A percentile compares a stretch with the other conserved stretches of the same genome.
phyloP scores from a whole-genome alignment of 2,888 invertebrate species.

The Zelleria hepariella region DNA sequence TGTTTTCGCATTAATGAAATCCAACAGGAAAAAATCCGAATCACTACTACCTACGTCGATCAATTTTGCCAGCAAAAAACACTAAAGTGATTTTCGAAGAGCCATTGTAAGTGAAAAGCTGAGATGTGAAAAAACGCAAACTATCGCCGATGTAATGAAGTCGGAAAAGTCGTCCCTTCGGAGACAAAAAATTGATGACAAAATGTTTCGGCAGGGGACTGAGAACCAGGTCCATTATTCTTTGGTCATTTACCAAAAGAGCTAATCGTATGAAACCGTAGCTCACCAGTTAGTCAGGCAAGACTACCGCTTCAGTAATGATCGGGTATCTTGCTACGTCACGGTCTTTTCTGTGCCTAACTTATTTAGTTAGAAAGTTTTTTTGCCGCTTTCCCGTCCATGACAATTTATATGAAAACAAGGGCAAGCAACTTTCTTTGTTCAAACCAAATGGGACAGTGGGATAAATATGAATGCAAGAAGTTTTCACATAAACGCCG shows the following conservation, averaged over 20 bases:
- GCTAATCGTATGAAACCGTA: background rate
- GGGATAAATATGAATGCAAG: too few species aligned
- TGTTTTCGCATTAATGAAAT: background rate
- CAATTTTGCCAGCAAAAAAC: background rate
- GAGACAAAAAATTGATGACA: constrained; percentile 1
- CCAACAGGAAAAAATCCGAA: background rate
- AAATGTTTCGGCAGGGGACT: background rate
- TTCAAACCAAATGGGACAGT: background rate
- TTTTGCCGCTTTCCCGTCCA: background rate
- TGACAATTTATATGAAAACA: background rate
- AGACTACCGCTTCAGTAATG: background rate
- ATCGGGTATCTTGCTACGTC: background rate
- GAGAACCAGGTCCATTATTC: too few species aligned
- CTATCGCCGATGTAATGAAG: background rate
- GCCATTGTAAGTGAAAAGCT: background rate
- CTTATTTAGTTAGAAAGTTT: background rate
- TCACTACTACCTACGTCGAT: background rate
- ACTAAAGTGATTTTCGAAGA: background rate
- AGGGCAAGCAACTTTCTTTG: background rate
- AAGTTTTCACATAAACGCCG: too few species aligned
- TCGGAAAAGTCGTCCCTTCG: background rate
- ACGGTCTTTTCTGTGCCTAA: background rate
- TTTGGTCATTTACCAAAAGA: too few species aligned
- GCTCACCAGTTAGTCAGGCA: background rate
- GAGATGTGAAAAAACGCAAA: background rate